These are phyloP conservation scores for Siniperca scherzeri DNA, from an alignment of 2,797 vertebrate genomes.

Conservation along the genomic window DNA sequence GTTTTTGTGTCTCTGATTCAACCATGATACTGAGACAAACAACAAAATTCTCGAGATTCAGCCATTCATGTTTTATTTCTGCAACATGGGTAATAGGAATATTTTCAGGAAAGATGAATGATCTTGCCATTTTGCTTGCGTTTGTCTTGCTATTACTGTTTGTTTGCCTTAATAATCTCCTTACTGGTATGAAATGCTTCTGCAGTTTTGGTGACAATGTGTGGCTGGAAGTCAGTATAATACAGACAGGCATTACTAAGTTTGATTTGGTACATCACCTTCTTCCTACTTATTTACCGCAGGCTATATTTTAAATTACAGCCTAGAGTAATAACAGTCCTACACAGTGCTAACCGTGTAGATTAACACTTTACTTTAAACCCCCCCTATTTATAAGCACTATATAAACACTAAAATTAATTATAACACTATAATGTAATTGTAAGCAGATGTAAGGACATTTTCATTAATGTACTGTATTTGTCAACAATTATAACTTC, in stretches of 20 bases:
- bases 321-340: background rate
- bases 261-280: background rate
- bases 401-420: background rate
- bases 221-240: background rate
- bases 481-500: background rate
- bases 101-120: background rate
- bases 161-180: background rate
- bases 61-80: background rate
- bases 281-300: background rate
- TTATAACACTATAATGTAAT: background rate
- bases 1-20: background rate
- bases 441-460: background rate
- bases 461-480: background rate
- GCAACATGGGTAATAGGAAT: background rate
- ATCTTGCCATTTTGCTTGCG: no score
- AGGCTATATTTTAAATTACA: background rate
- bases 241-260: background rate
- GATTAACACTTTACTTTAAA: background rate
- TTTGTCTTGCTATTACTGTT: no score
- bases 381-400: background rate
- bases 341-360: background rate
- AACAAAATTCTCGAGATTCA: background rate
- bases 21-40: background rate
- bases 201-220: background rate
- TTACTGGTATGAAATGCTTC: background rate